Base-by-base conservation (phyloP, 2,888 invertebrate species). In the Clanis bilineata region DNA sequence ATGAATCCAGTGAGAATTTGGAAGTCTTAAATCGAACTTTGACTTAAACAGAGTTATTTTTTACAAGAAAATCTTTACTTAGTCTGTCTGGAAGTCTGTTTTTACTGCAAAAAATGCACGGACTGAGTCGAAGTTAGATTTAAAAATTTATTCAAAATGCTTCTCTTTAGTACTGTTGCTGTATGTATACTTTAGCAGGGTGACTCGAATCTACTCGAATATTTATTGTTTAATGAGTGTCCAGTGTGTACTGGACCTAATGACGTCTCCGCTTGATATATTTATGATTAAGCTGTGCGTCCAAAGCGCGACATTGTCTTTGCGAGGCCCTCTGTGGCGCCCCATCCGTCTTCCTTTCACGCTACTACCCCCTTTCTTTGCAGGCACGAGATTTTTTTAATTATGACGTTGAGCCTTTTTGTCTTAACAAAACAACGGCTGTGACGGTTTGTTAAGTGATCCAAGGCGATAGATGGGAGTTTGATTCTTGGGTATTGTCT, bases 351-450 rank as follows among this genome's bases (percentile, higher is more conserved):
- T 88, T 88, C 82, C 86, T 83, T 85, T 85, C 84, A 85, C 90
- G 81, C 85, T 86, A 86, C 86, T 89, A 85, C 89, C 88, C 90
- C 89, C 85, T 88, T 88, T 89, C 89, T 90, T 86, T 89, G 84
- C 83, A 83, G 85, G 88, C 87, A 86, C 88, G 90, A 89, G 89
- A 88, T 92, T 91, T 92, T 92, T 92, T 92, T 92, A 92, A 92
- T 92, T 92, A 92, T 92, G 88, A 92, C 85, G 88, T 92, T 92
- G 85, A 76, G 86, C 85, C 84, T 90, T 92, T 91, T 90, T 92
- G 86, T 90, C 89, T 90, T 71, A 68, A 72, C 70, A 73, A 74
- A 76, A 80, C 74, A 74, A 67, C 64, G 66, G 66, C 58, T 64
- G 65, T 71, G 63, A 62, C 62, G 65, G 67, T 66, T 66, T 57